A percentile compares a stretch with the other conserved stretches of the same genome.
Conservation (phyloP, 2,113 vertebrate species). For the Sorex araneus region DNA sequence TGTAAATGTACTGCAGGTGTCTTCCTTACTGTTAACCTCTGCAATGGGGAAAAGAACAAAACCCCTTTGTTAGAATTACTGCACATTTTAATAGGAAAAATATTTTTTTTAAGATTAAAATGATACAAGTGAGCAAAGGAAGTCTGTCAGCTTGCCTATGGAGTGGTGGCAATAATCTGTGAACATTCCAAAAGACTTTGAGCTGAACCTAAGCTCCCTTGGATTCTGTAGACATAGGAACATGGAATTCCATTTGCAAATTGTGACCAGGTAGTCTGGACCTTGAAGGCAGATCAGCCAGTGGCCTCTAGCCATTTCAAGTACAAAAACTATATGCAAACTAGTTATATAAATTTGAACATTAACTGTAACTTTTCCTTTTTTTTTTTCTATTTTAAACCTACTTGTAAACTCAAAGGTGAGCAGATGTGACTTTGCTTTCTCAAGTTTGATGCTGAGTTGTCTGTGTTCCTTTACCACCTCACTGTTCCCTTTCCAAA, state of each 20-base stretch:
- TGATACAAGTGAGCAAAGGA: slow-evolving; percentile 71
- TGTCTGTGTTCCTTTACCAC: slow-evolving; percentile 50
- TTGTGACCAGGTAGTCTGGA: slow-evolving; percentile 61
- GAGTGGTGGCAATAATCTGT: slow-evolving; percentile 82
- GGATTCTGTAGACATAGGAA: slow-evolving; percentile 76
- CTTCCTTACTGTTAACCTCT: slow-evolving; percentile 79
- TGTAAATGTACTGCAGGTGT: slow-evolving; percentile 82
- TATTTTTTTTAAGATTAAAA: slow-evolving; percentile 71
- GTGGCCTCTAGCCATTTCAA: slow-evolving; percentile 75
- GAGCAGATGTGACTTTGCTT: slow-evolving; percentile 68
- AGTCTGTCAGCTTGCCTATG: slow-evolving; percentile 70
- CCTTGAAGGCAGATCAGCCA: slow-evolving; percentile 63
- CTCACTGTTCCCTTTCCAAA: slow-evolving; percentile 46
- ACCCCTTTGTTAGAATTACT: slow-evolving; percentile 66
- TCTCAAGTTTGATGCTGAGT: slow-evolving; percentile 65
- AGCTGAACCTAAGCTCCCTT: slow-evolving; percentile 78
- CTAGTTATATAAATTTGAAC: slow-evolving; percentile 76
- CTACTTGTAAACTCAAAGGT: slow-evolving; percentile 69
- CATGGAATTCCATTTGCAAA: slow-evolving; percentile 58
- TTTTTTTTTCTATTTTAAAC: slow-evolving; percentile 53
- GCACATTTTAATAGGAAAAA: slow-evolving; percentile 55
- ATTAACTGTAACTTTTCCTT: slow-evolving; percentile 62
- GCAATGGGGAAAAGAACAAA: slow-evolving; percentile 54
- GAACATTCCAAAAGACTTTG: slow-evolving; percentile 81
- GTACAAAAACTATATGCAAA: slow-evolving; percentile 67